A percentile compares a stretch with the other conserved stretches of the same genome.
Evolutionary conservation across 2,113 vertebrate species (phyloP).

Genomic region (Arvicanthis niloticus): DNA sequence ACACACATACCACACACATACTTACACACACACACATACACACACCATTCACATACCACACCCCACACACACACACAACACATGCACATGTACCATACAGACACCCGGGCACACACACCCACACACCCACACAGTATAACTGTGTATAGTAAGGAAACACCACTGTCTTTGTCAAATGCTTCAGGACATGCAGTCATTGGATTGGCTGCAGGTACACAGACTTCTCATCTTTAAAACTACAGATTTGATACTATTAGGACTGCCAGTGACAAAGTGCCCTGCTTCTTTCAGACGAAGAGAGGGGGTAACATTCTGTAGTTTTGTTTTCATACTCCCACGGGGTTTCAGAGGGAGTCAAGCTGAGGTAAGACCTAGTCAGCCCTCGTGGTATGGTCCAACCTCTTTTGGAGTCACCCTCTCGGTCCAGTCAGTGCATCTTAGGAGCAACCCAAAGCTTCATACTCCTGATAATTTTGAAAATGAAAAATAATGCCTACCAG

Average conservation of each 20-base stretch:
- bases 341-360: not conserved
- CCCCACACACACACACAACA: too few relatives aligned
- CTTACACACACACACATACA: too few relatives aligned
- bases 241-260: not conserved
- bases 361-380: not conserved
- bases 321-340: not conserved
- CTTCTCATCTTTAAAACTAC: not conserved
- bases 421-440: not conserved
- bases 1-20: too few relatives aligned
- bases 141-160: not conserved
- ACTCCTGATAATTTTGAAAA: not conserved
- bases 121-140: not conserved
- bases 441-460: constrained; percentile 6
- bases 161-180: constrained; percentile 39
- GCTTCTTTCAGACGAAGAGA: not conserved
- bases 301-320: not conserved
- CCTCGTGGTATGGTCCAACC: not conserved
- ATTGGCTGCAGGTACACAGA: not conserved
- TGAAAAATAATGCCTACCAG: not conserved
- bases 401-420: not conserved
- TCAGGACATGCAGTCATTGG: not conserved
- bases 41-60: too few relatives aligned
- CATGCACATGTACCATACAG: too few relatives aligned
- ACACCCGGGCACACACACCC: too few relatives aligned
- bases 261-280: not conserved